A percentile compares a stretch with the other conserved stretches of the same genome.
Conservation (phyloP, 1,140 invertebrate species). For the Octopus bimaculoides region DNA sequence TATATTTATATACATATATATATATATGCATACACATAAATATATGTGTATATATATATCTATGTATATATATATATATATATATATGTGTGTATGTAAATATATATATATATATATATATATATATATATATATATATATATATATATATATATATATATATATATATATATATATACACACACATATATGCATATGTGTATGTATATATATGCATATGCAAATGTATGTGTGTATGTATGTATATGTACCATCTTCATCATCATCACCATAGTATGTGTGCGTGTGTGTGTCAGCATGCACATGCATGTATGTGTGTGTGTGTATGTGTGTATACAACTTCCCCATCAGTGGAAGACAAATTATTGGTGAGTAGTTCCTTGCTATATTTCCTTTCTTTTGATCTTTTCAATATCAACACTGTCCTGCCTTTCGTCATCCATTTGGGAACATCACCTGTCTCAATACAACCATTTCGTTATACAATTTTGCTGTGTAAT, state of each 20-base stretch:
- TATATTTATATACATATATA: too few species aligned
- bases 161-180: neutral
- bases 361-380: too few species aligned
- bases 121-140: neutral
- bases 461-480: too few species aligned
- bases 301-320: neutral
- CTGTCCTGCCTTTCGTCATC: too few species aligned
- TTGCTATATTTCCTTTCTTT: too few species aligned
- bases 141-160: too few species aligned
- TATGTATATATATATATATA: constrained; percentile 2
- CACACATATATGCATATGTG: neutral
- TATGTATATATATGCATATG: neutral
- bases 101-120: neutral
- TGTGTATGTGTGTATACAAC: neutral
- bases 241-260: neutral
- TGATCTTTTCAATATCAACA: too few species aligned
- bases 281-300: neutral
- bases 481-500: too few species aligned
- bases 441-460: too few species aligned
- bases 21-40: too few species aligned
- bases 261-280: neutral
- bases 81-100: neutral
- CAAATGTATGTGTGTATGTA: neutral
- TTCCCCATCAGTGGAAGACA: too few species aligned
- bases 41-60: neutral